phyloP scores from a whole-genome alignment of 2,888 invertebrate species.

The Notocelia uddmanniana region DNA sequence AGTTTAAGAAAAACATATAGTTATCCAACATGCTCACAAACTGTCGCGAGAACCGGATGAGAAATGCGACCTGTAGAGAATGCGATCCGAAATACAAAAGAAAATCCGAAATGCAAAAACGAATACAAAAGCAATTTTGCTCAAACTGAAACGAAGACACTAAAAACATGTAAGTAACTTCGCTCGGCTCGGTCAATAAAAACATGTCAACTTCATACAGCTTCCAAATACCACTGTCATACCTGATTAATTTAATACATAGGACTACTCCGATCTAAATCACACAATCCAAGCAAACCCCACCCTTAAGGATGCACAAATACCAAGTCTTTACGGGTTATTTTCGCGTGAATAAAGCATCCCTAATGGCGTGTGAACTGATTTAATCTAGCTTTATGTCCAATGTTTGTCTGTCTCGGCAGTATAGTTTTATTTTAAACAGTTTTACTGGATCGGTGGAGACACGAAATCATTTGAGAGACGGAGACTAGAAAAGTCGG shows the following conservation, averaged over 20 bases:
- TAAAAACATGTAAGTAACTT: too few relatives aligned
- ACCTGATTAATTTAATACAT: constrained; percentile 72
- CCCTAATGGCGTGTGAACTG: constrained; percentile 75
- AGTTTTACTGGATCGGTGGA: constrained; percentile 20
- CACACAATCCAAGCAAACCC: constrained; percentile 10
- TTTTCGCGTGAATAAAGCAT: constrained; percentile 55
- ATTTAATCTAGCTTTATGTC: constrained; percentile 73
- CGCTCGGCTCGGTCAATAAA: too few relatives aligned
- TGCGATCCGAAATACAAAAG: too few relatives aligned
- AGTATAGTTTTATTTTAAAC: constrained; percentile 56
- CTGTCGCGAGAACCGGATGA: too few relatives aligned
- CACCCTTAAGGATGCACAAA: constrained; percentile 26
- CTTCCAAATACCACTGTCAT: constrained; percentile 63
- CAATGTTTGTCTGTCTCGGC: constrained; percentile 63
- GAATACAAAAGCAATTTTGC: too few relatives aligned
- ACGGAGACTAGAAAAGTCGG: not conserved
- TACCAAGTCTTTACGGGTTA: constrained; percentile 50
- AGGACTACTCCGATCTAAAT: constrained; percentile 46
- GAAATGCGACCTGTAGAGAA: too few relatives aligned
- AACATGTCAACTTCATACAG: constrained; percentile 55
- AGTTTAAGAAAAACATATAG: too few relatives aligned
- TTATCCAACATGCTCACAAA: too few relatives aligned
- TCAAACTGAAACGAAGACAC: too few relatives aligned
- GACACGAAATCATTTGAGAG: not conserved
- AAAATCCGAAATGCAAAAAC: too few relatives aligned